Base-by-base conservation (phyloP, 35 echinoderm and acorn worm genomes). In the Eucidaris tribuloides region DNA sequence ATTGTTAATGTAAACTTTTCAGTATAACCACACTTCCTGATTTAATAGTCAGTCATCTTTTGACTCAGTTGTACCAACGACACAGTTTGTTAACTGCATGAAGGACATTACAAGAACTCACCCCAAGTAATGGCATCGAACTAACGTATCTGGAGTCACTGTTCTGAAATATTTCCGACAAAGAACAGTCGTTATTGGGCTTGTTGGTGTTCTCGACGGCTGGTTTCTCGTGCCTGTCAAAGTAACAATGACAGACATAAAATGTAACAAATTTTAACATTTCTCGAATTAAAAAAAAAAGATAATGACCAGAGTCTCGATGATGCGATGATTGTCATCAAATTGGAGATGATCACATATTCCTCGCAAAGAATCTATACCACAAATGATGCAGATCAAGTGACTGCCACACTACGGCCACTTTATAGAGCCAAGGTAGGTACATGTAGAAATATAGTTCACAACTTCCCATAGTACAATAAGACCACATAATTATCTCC, bases 161-260 rank as follows among this genome's bases (percentile, higher is more conserved):
- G 89, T 9, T 99, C 96, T 71, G 96, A 93, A 64, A 93, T 99
- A 59, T 99, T 99, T 34, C 96, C 96, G 24, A 99, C 96, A 90
- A 99, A 99, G 35, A n/a, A 99, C 90, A 2, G 90, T 90, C 30
- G 87, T 99, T 46, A n/a, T 99, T 99, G 33, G 82, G 86, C 81
- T 89, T 83, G 32, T 90, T 82, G 18, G 84, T 45, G 77, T 86
- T 79, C 4, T 52, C n/a, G n/a, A n/a, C 64, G 39, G 48, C 49
- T 62, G 32, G 46, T 14, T 78, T 41, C 33, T 86, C 49, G 34
- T 42, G n/a, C 48, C 84, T 86, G 70, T 11, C 22, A 36, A 2
- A 6, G 68, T 36, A 38, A 1, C 4, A 36, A 39, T 14, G 17
- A 17, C 2, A 41, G 0, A 42, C 27, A 62, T 1, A 82, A 82